phyloP scores from a whole-genome alignment of 2,888 invertebrate genomes.

The Halocaridina rubra region DNA sequence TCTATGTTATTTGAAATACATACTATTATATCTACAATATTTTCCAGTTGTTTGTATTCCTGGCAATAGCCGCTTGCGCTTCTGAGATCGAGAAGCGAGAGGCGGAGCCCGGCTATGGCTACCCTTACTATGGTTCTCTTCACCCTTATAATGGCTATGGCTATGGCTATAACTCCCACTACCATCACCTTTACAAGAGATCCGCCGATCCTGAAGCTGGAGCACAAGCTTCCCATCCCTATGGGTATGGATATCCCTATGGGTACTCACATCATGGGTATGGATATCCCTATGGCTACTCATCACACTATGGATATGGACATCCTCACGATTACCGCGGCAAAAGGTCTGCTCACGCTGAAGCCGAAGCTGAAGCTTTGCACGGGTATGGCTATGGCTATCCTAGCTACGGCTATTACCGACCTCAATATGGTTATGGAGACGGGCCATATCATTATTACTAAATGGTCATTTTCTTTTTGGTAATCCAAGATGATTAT shows the following conservation, averaged over 20 bases:
- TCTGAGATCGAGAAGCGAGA: conserved; percentile 10
- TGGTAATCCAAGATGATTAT: too few species aligned
- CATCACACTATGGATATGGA: too few species aligned
- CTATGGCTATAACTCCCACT: not conserved
- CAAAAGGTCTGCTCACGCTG: not conserved
- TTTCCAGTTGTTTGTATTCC: not conserved
- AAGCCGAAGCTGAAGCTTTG: not conserved
- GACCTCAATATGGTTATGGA: not conserved
- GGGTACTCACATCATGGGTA: too few species aligned
- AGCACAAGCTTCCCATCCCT: not conserved
- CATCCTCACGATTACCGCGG: not conserved
- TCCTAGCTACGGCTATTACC: too few species aligned
- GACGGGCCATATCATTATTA: too few species aligned
- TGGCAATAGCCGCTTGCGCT: conserved; percentile 17
- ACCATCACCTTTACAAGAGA: not conserved
- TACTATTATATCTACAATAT: too few species aligned
- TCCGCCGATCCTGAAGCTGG: conserved; percentile 1
- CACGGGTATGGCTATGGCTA: not conserved
- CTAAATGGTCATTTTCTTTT: too few species aligned
- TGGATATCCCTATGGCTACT: not conserved
- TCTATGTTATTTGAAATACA: too few species aligned
- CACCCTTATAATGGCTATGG: not conserved
- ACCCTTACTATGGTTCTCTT: too few species aligned
- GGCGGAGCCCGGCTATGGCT: not conserved
- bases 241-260: not conserved